Percentiles rank a stretch among this genome's conserved stretches.
phyloP scores from a whole-genome alignment of 2,797 vertebrate species.

The Sandelia bainsii region DNA sequence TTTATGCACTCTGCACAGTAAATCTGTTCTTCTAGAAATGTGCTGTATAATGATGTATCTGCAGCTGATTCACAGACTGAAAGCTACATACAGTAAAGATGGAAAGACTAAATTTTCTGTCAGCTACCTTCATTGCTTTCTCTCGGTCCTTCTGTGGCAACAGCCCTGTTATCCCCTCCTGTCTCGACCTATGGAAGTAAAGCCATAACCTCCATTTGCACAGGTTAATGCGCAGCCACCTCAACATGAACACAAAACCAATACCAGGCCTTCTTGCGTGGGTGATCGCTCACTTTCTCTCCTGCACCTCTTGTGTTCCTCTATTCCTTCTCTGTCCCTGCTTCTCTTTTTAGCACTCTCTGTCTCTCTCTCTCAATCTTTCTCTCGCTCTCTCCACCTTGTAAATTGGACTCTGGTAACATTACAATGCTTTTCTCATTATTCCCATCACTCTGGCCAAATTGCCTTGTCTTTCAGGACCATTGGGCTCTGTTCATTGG shows the following conservation, averaged over 20 bases:
- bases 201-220: conserved; percentile 83
- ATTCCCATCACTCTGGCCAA: conserved; percentile 80
- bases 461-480: conserved; percentile 87
- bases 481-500: conserved; percentile 80
- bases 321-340: conserved; percentile 50
- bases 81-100: conserved; percentile 24
- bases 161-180: conserved; percentile 63
- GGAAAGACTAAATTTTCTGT: conserved; percentile 38
- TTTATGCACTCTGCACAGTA: conserved; percentile 41
- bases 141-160: conserved; percentile 46
- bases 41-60: conserved; percentile 50
- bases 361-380: conserved; percentile 23
- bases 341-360: conserved; percentile 47
- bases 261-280: conserved; percentile 63
- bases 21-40: conserved; percentile 50
- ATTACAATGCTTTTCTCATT: conserved; percentile 85
- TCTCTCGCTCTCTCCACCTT: conserved; percentile 48
- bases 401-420: conserved; percentile 78
- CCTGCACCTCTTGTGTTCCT: conserved; percentile 28
- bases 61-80: conserved; percentile 38
- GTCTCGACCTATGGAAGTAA: conserved; percentile 64
- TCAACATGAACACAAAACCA: conserved; percentile 74
- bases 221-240: conserved; percentile 85
- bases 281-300: conserved; percentile 64
- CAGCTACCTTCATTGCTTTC: conserved; percentile 30